Base-by-base conservation (phyloP, 2,113 vertebrate species). In the Charina bottae region DNA sequence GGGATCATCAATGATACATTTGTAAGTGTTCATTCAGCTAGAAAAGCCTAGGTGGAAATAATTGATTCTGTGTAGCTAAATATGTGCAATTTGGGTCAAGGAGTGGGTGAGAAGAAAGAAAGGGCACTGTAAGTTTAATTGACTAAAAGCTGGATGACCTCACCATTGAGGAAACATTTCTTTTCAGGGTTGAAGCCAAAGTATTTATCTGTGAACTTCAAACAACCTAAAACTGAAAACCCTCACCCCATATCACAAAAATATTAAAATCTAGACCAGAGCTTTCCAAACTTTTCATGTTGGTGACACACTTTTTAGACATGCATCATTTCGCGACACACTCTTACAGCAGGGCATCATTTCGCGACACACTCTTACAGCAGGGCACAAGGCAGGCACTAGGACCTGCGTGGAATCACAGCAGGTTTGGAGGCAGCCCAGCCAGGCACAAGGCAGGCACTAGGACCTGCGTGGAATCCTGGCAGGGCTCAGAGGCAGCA, bases 1-100 rank as follows among this genome's bases (percentile, higher is more conserved):
- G 54, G 28, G 23, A 17, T 54, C n/a, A 21, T 28, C 26, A 19
- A 42, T 28, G 62, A 15, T 54, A 55, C 53, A 46, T 89, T 89
- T 89, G 88, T 89, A 78, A 56, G 49, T 89, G 64, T 78, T 89
- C 88, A 78, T 78, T 78, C 88, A 78, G 28, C 88, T 89, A 64
- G 88, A 89, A 64, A 78, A 78, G 64, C 88, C 33, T 54, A 68
- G 53, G 88, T 78, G 64, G 88, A 89, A 89, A 89, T 89, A 78
- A 33, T 89, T 78, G 88, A 78, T 89, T 78, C 64, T 78, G 46
- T 89, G 28, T 89, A 55, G 64, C 53, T 89, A 89, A 49, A 72
- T 89, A 37, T 55, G 64, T 78, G 88, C 24, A 33, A 53, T 78
- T 72, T 78, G 88, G 64, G 64, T 89, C 64, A 89, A 89, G 53